Conservation (phyloP, 2,797 vertebrate genomes). For the Myoxocephalus aenaeus region DNA sequence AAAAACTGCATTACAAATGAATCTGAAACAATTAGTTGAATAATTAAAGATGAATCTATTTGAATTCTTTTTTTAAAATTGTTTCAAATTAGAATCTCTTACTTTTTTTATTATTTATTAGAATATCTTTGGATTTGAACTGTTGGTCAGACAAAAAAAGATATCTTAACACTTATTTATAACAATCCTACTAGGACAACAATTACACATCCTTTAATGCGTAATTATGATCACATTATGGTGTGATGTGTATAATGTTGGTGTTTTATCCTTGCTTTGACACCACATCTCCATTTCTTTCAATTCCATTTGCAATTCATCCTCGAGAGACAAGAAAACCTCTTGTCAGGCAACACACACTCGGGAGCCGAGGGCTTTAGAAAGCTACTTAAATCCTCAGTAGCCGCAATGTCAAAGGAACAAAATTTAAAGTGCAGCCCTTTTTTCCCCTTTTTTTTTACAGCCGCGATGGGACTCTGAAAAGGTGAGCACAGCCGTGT, state of each 20-base stretch:
- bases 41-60: not conserved
- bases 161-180: not conserved
- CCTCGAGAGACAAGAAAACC: conserved; percentile 68
- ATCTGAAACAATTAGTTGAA: not conserved
- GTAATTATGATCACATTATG: conserved; percentile 51
- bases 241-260: conserved; percentile 25
- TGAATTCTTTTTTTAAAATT: too few species aligned
- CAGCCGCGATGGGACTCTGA: conserved; percentile 73
- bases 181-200: conserved; percentile 25
- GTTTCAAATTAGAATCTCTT: not conserved
- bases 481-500: conserved; percentile 79
- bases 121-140: not conserved
- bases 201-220: conserved; percentile 52
- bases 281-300: conserved; percentile 64
- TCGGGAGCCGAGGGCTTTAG: conserved; percentile 71
- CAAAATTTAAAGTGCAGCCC: conserved; percentile 76
- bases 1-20: not conserved
- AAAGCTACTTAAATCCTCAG: conserved; percentile 76
- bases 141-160: not conserved
- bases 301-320: conserved; percentile 68
- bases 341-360: conserved; percentile 67
- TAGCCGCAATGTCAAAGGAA: conserved; percentile 82
- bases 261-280: conserved; percentile 50
- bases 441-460: conserved; percentile 53
- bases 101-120: not conserved